Evolutionary conservation across 1,140 invertebrate genomes (phyloP).

Genomic region (Littorina saxatilis): DNA sequence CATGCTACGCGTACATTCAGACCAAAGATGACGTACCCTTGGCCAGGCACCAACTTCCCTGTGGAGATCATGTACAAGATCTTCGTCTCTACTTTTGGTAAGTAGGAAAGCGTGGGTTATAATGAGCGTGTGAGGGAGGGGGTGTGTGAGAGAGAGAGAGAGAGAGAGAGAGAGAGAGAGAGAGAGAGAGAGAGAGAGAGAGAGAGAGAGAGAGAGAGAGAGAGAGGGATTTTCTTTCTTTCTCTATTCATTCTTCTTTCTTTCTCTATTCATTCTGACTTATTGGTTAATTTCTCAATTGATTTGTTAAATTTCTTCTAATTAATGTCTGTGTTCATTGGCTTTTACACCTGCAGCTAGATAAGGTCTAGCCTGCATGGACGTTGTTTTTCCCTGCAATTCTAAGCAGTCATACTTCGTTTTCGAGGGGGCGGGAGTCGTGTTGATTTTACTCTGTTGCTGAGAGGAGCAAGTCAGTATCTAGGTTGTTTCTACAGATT

Average conservation of each 20-base stretch:
- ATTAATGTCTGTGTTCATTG: not conserved
- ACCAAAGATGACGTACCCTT: conserved; percentile 24
- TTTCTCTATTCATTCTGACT: not conserved
- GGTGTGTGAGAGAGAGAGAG: too few relatives aligned
- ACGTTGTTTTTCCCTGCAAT: too few relatives aligned
- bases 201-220: too few relatives aligned
- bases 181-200: not conserved
- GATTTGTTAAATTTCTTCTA: too few relatives aligned
- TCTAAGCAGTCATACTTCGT: too few relatives aligned
- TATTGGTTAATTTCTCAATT: too few relatives aligned
- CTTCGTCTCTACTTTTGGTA: conserved; percentile 4
- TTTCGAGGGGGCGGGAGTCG: too few relatives aligned
- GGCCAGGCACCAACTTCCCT: conserved; percentile 18
- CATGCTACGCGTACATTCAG: not conserved
- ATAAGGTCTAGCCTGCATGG: too few relatives aligned
- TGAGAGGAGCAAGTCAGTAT: too few relatives aligned
- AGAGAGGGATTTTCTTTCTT: too few relatives aligned
- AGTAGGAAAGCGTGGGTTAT: not conserved
- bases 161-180: not conserved
- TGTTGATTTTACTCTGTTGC: too few relatives aligned
- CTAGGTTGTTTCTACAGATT: too few relatives aligned
- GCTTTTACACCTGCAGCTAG: not conserved
- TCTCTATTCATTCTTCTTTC: not conserved
- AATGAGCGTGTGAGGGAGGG: not conserved
- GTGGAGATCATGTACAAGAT: conserved; percentile 27